phyloP scores from a whole-genome alignment of 2,797 vertebrate genomes.

The Tauraco hartlaubi region DNA sequence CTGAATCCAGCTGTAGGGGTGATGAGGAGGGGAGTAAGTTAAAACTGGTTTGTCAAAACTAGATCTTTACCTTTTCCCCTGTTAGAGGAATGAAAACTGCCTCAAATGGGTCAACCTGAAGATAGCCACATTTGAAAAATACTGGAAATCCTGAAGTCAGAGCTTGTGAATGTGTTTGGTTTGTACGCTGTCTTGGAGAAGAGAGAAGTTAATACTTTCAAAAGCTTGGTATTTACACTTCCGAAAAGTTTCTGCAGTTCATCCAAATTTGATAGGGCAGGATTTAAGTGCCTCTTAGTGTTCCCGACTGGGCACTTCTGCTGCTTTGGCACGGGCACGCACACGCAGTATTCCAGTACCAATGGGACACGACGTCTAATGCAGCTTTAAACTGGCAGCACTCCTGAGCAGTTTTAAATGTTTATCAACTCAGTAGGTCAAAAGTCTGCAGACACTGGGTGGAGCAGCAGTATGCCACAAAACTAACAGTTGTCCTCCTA shows the following conservation, averaged over 20 bases:
- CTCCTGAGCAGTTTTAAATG: slow-evolving; percentile 62
- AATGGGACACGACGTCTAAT: background rate
- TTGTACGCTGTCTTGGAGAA: slow-evolving; percentile 54
- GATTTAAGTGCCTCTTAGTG: slow-evolving; percentile 32
- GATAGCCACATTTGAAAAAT: slow-evolving; percentile 34
- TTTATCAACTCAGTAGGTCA: slow-evolving; percentile 85
- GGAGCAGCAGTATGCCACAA: slow-evolving; percentile 88
- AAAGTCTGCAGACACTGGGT: slow-evolving; percentile 86
- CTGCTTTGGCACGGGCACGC: slow-evolving; percentile 34
- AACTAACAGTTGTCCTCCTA: slow-evolving; percentile 84
- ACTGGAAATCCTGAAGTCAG: slow-evolving; percentile 58
- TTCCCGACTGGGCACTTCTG: slow-evolving; percentile 40
- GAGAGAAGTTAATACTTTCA: slow-evolving; percentile 61
- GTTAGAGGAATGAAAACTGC: slow-evolving; percentile 3
- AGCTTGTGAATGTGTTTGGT: slow-evolving; percentile 52
- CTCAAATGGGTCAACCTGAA: slow-evolving; percentile 19
- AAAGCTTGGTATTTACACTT: slow-evolving; percentile 53
- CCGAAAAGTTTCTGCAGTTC: slow-evolving; percentile 56
- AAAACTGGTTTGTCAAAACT: background rate
- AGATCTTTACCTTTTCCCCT: background rate
- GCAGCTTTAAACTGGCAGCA: slow-evolving; percentile 57
- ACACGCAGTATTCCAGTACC: slow-evolving; percentile 43
- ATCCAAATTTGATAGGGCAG: slow-evolving; percentile 35
- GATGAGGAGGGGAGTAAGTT: background rate
- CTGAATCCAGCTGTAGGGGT: background rate